Percentiles rank a stretch among this genome's conserved stretches.
These are phyloP conservation scores for Nannoperca obscura DNA, from an alignment of 2,797 vertebrate genomes.

Conservation along the genomic window DNA sequence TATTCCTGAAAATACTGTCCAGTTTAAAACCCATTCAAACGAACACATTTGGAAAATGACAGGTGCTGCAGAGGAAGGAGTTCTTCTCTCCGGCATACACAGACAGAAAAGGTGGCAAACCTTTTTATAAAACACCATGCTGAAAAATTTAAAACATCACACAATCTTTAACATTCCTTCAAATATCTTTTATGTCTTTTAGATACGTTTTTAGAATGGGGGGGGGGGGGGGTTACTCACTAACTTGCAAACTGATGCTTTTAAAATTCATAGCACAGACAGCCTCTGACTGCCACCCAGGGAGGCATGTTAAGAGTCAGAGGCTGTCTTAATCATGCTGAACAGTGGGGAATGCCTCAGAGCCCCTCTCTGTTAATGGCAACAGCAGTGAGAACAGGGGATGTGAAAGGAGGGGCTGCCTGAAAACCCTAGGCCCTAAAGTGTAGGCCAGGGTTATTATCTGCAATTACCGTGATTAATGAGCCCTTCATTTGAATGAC, in stretches of 20 bases:
- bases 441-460: slow-evolving; percentile 76
- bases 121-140: not conserved
- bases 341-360: slow-evolving; percentile 74
- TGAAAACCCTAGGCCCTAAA: slow-evolving; percentile 64
- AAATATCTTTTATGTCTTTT: not conserved
- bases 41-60: not conserved
- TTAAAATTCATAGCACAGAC: slow-evolving; percentile 48
- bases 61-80: not conserved
- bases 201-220: not conserved
- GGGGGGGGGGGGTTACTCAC: too few species aligned
- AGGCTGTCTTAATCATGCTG: slow-evolving; percentile 75
- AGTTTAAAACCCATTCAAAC: not conserved
- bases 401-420: slow-evolving; percentile 55
- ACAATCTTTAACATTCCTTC: not conserved
- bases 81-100: too few species aligned
- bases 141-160: not conserved
- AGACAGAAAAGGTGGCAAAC: not conserved
- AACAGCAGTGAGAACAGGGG: slow-evolving; percentile 51
- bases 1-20: not conserved
- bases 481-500: slow-evolving; percentile 80
- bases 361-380: slow-evolving; percentile 59
- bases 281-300: slow-evolving; percentile 50
- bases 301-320: slow-evolving; percentile 60
- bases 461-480: slow-evolving; percentile 85
- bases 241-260: slow-evolving; percentile 23